Percentiles rank a stretch among this genome's conserved stretches.
Evolutionary conservation across 2,797 vertebrate species (phyloP).

Genomic region (Australoheros facetus): DNA sequence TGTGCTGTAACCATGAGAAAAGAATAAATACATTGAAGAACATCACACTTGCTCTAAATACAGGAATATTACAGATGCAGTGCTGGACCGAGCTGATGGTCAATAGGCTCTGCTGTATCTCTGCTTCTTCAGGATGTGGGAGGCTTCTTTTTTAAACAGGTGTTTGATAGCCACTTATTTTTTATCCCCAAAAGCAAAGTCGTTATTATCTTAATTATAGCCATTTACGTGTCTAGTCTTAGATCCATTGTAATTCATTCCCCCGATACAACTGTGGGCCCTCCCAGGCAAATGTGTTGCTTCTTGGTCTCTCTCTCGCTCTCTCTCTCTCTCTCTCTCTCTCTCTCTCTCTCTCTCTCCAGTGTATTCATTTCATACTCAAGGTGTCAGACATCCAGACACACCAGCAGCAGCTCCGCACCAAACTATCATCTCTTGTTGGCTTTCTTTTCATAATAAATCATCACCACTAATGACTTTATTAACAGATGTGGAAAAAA

Average conservation of each 20-base stretch:
- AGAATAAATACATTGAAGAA: background rate
- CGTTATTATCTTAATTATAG: conserved; percentile 73
- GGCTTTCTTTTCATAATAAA: background rate
- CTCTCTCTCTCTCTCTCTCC: conserved; percentile 4
- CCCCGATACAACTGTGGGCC: conserved; percentile 4
- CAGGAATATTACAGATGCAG: background rate
- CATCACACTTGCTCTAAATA: background rate
- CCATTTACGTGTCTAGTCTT: conserved; percentile 67
- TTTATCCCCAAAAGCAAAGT: conserved; percentile 45
- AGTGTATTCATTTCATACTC: conserved; percentile 54
- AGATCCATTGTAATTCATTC: conserved; percentile 52
- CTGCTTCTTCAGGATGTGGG: conserved; percentile 30
- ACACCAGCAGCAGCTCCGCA: conserved; percentile 55
- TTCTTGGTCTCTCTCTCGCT: no score
- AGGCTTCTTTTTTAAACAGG: conserved; percentile 59
- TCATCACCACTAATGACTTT: background rate
- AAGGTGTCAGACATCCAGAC: conserved; percentile 72
- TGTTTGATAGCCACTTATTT: conserved; percentile 56
- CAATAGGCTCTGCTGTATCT: background rate
- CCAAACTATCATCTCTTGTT: conserved; percentile 26
- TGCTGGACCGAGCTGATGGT: background rate
- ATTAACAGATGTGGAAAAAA: background rate
- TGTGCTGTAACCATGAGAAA: background rate
- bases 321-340: no score
- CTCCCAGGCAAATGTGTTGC: conserved; percentile 24